Conservation (phyloP, 2,113 vertebrate genomes). For the Rhinolophus ferrumequinum region DNA sequence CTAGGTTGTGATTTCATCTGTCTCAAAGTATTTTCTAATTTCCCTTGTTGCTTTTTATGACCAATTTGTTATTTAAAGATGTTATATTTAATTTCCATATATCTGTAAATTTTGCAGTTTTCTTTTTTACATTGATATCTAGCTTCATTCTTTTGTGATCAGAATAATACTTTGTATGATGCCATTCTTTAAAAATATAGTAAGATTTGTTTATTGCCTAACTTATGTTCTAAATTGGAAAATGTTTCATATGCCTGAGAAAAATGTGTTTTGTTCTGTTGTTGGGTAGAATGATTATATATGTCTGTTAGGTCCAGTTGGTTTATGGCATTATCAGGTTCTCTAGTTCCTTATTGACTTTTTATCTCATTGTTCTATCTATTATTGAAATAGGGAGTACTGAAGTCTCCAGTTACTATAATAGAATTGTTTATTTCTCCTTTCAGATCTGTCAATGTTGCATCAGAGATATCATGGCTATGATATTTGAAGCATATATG, state of each 20-base stretch:
- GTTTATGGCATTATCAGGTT: background rate
- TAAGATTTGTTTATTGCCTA: background rate
- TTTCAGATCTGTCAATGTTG: background rate
- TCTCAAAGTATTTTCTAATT: background rate
- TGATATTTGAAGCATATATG: background rate
- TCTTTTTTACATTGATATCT: background rate
- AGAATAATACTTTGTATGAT: background rate
- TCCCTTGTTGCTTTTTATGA: background rate
- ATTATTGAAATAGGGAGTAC: background rate
- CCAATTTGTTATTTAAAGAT: background rate
- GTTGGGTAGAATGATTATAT: too few relatives aligned
- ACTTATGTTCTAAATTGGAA: background rate
- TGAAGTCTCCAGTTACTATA: background rate
- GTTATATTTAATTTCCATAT: background rate
- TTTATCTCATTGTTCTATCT: background rate
- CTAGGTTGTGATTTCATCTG: background rate
- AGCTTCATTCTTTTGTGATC: background rate
- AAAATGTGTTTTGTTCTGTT: background rate
- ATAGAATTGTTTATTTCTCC: background rate
- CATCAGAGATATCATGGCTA: background rate
- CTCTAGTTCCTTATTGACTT: background rate
- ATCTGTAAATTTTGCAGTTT: background rate
- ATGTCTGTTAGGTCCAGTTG: background rate
- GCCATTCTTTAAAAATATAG: background rate
- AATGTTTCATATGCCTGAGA: background rate